phyloP scores from a whole-genome alignment of 2,797 vertebrate genomes.

The Muscicapa comitata region DNA sequence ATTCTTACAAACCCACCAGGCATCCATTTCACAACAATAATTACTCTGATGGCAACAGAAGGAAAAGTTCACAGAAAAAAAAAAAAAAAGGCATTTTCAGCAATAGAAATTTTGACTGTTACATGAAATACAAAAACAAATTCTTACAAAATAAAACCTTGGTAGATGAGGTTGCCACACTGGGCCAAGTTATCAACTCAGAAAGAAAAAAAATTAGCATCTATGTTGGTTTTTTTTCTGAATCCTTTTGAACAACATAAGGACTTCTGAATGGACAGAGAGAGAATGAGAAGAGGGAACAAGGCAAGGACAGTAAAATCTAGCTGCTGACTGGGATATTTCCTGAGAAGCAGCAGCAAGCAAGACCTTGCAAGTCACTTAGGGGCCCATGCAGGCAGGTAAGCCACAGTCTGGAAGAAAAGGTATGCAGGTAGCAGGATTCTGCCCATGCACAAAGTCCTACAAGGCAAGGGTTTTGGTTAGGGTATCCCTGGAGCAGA shows the following conservation, averaged over 20 bases:
- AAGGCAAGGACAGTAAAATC: conserved; percentile 45
- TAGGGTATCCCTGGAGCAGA: background rate
- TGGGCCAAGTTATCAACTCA: conserved; percentile 41
- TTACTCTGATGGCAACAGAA: background rate
- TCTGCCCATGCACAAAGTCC: background rate
- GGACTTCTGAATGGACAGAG: conserved; percentile 25
- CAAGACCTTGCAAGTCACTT: background rate
- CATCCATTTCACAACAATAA: background rate
- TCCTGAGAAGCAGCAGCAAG: conserved; percentile 38
- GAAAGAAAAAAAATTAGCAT: background rate
- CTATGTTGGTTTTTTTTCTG: background rate
- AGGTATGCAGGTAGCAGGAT: background rate
- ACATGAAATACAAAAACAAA: conserved; percentile 72
- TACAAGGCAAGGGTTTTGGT: background rate
- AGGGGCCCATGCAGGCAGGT: background rate
- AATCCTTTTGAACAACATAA: conserved; percentile 9
- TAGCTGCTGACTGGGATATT: background rate
- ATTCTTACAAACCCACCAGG: background rate
- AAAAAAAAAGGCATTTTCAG: background rate
- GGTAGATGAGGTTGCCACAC: conserved; percentile 2
- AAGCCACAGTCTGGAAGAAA: background rate
- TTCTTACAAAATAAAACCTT: conserved; percentile 62
- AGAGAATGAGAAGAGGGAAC: conserved; percentile 12
- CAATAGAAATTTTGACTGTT: conserved; percentile 41
- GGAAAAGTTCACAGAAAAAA: background rate